Evolutionary conservation across 2,797 vertebrate species (phyloP).

Genomic region (Dallia pectoralis): DNA sequence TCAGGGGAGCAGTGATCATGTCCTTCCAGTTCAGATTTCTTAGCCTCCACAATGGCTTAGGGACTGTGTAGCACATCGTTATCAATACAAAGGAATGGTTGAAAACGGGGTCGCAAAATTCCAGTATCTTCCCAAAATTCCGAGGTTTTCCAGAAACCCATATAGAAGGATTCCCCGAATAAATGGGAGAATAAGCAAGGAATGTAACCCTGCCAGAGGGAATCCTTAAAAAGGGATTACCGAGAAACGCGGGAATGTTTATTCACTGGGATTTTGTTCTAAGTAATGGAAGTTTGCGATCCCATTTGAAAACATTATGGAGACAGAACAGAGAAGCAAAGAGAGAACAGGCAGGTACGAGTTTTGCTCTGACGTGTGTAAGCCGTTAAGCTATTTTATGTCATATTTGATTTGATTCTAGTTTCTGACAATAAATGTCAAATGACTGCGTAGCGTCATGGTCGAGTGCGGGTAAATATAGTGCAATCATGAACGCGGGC

Average conservation of each 20-base stretch:
- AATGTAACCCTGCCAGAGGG: slow-evolving; percentile 1
- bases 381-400: slow-evolving; percentile 18
- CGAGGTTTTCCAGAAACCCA: not conserved
- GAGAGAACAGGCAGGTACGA: not conserved
- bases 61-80: slow-evolving; percentile 26
- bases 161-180: not conserved
- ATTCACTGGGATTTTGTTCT: not conserved
- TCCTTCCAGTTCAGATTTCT: not conserved
- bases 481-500: slow-evolving; percentile 28
- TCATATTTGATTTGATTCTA: slow-evolving; percentile 27
- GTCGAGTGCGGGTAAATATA: no score
- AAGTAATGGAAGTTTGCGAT: not conserved
- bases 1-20: slow-evolving; percentile 26
- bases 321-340: slow-evolving; percentile 18
- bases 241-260: not conserved
- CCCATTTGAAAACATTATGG: not conserved
- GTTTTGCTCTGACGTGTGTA: slow-evolving; percentile 10
- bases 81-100: slow-evolving; percentile 38
- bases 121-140: not conserved
- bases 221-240: slow-evolving; percentile 1
- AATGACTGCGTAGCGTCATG: slow-evolving; percentile 40
- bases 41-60: slow-evolving; percentile 22
- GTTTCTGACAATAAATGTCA: slow-evolving; percentile 39
- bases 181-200: not conserved
- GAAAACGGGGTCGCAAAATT: not conserved